Evolutionary conservation across 2,797 vertebrate genomes (phyloP).

Genomic region (Tiaroga cobitis): DNA sequence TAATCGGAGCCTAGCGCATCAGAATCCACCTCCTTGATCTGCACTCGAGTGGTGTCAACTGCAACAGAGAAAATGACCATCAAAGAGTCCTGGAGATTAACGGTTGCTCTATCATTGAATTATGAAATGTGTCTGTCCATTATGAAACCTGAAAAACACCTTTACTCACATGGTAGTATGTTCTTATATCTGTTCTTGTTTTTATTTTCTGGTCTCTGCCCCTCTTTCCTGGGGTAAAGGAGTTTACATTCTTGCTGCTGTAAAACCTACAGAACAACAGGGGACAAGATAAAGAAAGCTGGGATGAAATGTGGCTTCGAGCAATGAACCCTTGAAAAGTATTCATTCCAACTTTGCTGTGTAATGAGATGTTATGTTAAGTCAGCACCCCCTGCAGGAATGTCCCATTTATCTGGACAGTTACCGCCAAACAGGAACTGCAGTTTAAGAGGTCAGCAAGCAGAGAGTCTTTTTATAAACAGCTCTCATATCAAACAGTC

Average conservation of each 20-base stretch:
- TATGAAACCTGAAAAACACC: not conserved
- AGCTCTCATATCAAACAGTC: constrained; percentile 7
- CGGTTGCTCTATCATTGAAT: not conserved
- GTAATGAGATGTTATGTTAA: constrained; percentile 34
- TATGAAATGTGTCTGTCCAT: not conserved
- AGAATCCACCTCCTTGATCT: constrained; percentile 77
- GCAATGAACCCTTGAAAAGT: not conserved
- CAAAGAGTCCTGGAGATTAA: not conserved
- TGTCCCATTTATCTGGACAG: constrained; percentile 22
- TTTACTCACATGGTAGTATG: constrained; percentile 88
- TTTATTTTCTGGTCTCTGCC: constrained; percentile 87
- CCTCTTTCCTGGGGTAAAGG: constrained; percentile 89
- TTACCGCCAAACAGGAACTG: constrained; percentile 29
- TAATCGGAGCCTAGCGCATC: constrained; percentile 83
- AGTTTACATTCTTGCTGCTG: constrained; percentile 91
- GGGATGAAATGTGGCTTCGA: not conserved
- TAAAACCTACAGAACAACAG: constrained; percentile 77
- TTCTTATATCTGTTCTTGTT: constrained; percentile 92
- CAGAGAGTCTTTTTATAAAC: constrained; percentile 45
- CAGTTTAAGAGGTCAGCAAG: constrained; percentile 33
- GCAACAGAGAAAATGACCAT: constrained; percentile 43
- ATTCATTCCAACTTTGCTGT: constrained; percentile 8
- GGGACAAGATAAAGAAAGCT: constrained; percentile 7
- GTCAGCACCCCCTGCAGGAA: constrained; percentile 55
- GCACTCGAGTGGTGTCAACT: constrained; percentile 87